Conservation (phyloP, 1,140 invertebrate species). For the Brachystomella parvula region DNA sequence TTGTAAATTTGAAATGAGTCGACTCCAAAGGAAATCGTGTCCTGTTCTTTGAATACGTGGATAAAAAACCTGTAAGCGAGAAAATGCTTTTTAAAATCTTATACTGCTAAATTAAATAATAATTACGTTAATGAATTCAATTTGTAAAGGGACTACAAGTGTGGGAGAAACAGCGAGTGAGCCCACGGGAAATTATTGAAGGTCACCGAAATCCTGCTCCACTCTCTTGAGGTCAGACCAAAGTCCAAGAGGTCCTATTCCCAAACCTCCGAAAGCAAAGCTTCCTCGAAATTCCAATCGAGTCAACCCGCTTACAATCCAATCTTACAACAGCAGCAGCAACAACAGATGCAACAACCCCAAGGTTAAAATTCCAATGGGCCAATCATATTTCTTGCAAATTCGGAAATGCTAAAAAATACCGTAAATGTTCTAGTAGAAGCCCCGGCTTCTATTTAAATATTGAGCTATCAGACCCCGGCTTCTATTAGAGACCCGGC, state of each 20-base stretch:
- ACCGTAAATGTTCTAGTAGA: no score
- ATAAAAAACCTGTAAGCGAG: conserved; percentile 80
- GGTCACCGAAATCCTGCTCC: conserved; percentile 91
- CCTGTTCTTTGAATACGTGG: conserved; percentile 81
- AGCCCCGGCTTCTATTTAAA: no score
- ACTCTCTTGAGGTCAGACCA: conserved; percentile 55
- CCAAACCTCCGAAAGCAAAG: conserved; percentile 24
- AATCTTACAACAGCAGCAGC: no score
- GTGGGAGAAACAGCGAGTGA: conserved; percentile 84
- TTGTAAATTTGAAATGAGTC: no score
- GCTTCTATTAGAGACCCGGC: no score
- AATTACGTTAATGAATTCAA: conserved; percentile 25
- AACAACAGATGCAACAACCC: no score
- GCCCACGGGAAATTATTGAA: conserved; percentile 93
- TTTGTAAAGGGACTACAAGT: conserved; percentile 87
- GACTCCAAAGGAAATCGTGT: conserved; percentile 95
- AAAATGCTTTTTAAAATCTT: background rate
- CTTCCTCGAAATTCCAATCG: conserved; percentile 24
- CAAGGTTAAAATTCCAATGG: no score
- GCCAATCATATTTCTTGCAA: no score
- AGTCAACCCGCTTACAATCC: no score
- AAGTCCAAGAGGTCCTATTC: conserved; percentile 21
- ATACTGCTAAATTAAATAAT: no score
- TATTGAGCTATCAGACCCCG: no score
- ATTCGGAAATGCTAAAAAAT: no score